Conservation (phyloP, 2,113 vertebrate species). For the Gila orcuttii region DNA sequence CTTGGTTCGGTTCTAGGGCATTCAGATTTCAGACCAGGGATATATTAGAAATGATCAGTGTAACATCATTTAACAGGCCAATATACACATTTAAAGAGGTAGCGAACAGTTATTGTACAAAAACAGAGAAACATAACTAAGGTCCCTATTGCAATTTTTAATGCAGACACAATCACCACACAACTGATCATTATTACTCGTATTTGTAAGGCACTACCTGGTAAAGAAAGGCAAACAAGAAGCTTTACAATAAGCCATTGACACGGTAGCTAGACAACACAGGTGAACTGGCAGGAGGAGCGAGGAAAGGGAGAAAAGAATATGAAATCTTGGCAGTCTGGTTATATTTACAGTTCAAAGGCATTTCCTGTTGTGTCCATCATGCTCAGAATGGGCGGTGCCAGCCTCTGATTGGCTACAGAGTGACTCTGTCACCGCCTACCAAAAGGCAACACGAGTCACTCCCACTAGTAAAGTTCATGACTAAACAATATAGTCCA, state of each 20-base stretch:
- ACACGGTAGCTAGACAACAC: conserved; percentile 39
- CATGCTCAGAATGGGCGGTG: conserved; percentile 31
- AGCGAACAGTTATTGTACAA: background rate
- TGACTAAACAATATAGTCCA: background rate
- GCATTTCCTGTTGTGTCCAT: conserved; percentile 29
- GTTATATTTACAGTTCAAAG: conserved; percentile 24
- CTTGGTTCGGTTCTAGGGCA: background rate
- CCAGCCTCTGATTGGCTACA: conserved; percentile 6
- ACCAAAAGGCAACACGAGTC: conserved; percentile 10
- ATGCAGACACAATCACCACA: conserved; percentile 48
- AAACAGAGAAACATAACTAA: conserved; percentile 20
- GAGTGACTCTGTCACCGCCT: background rate
- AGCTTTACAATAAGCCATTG: conserved; percentile 38
- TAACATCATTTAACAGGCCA: background rate
- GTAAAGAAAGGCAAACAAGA: conserved; percentile 61
- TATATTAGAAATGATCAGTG: background rate
- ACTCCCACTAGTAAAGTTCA: background rate
- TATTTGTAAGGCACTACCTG: conserved; percentile 70
- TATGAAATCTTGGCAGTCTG: conserved; percentile 33
- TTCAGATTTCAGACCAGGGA: background rate
- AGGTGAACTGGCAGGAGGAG: background rate
- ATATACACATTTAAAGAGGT: background rate
- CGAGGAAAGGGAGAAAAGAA: background rate
- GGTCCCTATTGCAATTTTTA: conserved; percentile 45
- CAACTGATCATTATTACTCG: conserved; percentile 51